Evolutionary conservation across 1,140 invertebrate species (phyloP).

Genomic region (Drosophila malerkotliana): DNA sequence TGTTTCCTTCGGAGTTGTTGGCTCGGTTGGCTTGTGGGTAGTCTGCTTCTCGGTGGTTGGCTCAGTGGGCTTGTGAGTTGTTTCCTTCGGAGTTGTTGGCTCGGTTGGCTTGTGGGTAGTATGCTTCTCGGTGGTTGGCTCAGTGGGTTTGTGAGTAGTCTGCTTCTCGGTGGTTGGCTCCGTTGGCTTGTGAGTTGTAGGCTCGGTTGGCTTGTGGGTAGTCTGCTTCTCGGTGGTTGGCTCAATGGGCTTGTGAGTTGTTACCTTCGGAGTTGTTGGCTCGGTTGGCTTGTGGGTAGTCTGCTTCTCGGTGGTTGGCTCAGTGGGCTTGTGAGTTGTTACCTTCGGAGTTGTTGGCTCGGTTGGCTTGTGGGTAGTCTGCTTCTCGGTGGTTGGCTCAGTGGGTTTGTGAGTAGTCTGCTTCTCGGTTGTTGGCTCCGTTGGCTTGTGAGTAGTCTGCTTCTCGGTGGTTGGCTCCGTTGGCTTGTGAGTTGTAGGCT

Average conservation of each 20-base stretch:
- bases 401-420: neutral
- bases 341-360: neutral
- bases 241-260: neutral
- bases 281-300: neutral
- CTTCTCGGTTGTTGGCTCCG: neutral
- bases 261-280: neutral
- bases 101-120: neutral
- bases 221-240: neutral
- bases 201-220: neutral
- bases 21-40: neutral
- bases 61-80: slow-evolving; percentile 2
- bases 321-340: neutral
- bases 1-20: neutral
- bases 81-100: slow-evolving; percentile 3
- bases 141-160: slow-evolving; percentile 1
- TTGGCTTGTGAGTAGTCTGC: neutral
- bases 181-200: neutral
- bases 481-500: neutral
- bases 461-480: neutral
- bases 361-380: neutral
- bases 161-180: neutral
- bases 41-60: neutral
- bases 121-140: neutral
- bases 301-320: neutral
- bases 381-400: neutral